Evolutionary conservation across 2,888 invertebrate genomes (phyloP), one percentile per base, ranked within the genome.

Genomic region (Anthoptus insignis): DNA sequence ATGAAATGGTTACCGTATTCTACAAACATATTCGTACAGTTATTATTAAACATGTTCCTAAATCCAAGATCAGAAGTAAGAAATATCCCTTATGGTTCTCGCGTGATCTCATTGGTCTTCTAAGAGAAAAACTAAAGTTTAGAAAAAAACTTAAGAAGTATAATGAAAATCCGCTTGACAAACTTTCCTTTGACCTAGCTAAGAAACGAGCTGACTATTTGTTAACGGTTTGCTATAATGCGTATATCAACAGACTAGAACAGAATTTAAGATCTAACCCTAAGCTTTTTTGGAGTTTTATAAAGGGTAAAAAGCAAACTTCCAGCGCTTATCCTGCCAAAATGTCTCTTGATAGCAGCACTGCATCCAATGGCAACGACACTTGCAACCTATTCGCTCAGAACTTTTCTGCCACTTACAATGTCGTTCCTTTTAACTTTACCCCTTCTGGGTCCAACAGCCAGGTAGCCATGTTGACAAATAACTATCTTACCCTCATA

Each of bases 71-170:
- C 22, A 54, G 14, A 54, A 54, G 14, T 37, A 8, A 8, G 1
- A 54, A 54, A 5, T 54, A 54, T 24, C 54, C 54, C 2, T 14
- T 37, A 11, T 54, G 54, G 54, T 54, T 37, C 14, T 22, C 22
- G n/a, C 37, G 37, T 21, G 8, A 37, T 11, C 54, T 53, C 6
- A 53, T 53, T 8, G 27, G 27, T 27, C 4, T 27, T 8, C 32
- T 32, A 2, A 8, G 32, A 11, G 32, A 32, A 32, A 32, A 32
- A 32, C 32, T 32, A 9, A 32, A 32, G 32, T 32, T 11, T 32
- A 4, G 32, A 8, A 32, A 32, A 11, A 32, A 32, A 32, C 32
- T 32, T 9, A 4, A 11, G 11, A 32, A 32, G 11, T 32, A 11
- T 32, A 32, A 32, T 9, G 11, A 32, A 3, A 32, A 32, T 32